These are phyloP conservation scores for Hyperopisus bebe DNA, from an alignment of 2,113 vertebrate species.

Conservation along the genomic window DNA sequence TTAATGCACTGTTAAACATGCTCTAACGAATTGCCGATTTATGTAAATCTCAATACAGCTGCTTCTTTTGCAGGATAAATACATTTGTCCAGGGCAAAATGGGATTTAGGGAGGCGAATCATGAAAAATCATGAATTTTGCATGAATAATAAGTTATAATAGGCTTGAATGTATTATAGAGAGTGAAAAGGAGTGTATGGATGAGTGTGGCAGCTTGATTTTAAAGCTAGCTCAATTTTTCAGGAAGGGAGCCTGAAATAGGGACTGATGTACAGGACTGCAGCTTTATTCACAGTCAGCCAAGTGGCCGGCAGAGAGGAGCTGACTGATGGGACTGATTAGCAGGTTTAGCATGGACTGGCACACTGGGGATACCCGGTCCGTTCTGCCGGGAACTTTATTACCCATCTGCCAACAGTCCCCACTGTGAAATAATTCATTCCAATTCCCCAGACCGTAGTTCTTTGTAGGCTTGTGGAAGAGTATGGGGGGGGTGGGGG, in stretches of 20 bases:
- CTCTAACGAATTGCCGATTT: constrained; percentile 50
- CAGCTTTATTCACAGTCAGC: background rate
- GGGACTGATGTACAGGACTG: background rate
- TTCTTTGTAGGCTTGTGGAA: constrained; percentile 29
- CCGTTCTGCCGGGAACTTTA: constrained; percentile 55
- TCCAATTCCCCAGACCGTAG: constrained; percentile 48
- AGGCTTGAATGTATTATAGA: constrained; percentile 8
- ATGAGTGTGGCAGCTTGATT: background rate
- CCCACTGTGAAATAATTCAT: constrained; percentile 45
- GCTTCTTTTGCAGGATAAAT: constrained; percentile 41
- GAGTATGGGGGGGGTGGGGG: background rate
- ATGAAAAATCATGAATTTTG: constrained; percentile 36
- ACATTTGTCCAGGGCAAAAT: constrained; percentile 35
- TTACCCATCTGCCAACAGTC: constrained; percentile 50
- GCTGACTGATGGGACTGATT: constrained; percentile 41
- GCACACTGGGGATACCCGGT: constrained; percentile 45
- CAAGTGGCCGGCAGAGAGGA: constrained; percentile 38
- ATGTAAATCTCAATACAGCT: constrained; percentile 51
- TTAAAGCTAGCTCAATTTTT: background rate
- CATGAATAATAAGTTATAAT: constrained; percentile 37
- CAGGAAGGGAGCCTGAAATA: background rate
- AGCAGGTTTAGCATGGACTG: constrained; percentile 46
- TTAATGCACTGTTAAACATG: constrained; percentile 50
- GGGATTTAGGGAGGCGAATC: constrained; percentile 21
- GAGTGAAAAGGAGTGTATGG: background rate